Evolutionary conservation across 1,140 invertebrate species (phyloP).

Genomic region (Lordiphosa mommai): DNA sequence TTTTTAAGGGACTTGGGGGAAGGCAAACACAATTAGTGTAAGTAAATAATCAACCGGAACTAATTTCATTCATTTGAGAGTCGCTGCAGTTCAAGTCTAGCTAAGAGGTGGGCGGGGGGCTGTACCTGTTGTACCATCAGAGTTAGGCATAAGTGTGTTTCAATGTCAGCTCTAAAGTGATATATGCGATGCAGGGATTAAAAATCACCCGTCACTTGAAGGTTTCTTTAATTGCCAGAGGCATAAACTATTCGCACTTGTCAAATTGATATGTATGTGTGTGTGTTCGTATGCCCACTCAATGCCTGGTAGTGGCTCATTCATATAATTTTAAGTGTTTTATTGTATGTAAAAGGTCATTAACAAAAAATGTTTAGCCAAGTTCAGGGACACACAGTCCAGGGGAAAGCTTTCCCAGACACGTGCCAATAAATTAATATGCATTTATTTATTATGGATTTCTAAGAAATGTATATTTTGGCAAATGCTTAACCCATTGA

Average conservation of each 20-base stretch:
- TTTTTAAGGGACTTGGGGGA: not conserved
- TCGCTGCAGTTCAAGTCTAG: not conserved
- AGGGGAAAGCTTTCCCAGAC: too few species aligned
- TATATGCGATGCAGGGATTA: conserved; percentile 29
- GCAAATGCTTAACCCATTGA: too few species aligned
- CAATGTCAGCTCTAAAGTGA: conserved; percentile 42
- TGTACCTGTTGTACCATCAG: not conserved
- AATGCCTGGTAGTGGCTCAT: conserved; percentile 15
- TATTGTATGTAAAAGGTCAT: conserved; percentile 1
- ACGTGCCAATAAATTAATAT: not conserved
- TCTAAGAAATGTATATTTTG: too few species aligned
- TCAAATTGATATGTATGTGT: conserved; percentile 5
- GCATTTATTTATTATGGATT: too few species aligned
- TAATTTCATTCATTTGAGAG: not conserved
- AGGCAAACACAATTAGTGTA: conserved; percentile 33
- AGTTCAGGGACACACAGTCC: conserved; percentile 3
- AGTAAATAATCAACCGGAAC: conserved; percentile 19
- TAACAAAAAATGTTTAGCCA: conserved; percentile 5
- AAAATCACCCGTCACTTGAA: conserved; percentile 41
- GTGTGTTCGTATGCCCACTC: too few species aligned
- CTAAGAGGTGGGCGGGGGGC: not conserved
- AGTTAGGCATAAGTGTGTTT: conserved; percentile 39
- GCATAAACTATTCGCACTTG: conserved; percentile 37
- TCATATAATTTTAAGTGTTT: conserved; percentile 8
- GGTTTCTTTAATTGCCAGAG: conserved; percentile 42